A percentile compares a stretch with the other conserved stretches of the same genome.
phyloP scores from a whole-genome alignment of 2,888 invertebrate species.

The Tetragonula carbonaria region DNA sequence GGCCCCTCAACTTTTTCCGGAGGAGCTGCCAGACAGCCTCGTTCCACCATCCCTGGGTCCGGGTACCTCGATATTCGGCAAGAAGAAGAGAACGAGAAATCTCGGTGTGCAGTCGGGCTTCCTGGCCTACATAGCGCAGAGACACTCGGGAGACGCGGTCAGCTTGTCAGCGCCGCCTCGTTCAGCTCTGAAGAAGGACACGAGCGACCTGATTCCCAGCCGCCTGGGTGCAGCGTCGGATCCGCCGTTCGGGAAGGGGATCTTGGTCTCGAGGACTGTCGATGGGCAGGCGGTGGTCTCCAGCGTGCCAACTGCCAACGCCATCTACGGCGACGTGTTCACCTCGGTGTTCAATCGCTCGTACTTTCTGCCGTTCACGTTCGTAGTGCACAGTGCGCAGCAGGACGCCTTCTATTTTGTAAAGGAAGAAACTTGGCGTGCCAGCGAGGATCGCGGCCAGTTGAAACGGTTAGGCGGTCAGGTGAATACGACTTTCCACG shows the following conservation, averaged over 20 bases:
- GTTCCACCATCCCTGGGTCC: constrained; percentile 88
- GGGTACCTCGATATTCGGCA: constrained; percentile 86
- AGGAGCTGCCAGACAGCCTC: constrained; percentile 88
- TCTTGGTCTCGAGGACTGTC: constrained; percentile 92
- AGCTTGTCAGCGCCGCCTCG: constrained; percentile 91
- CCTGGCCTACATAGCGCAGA: constrained; percentile 91
- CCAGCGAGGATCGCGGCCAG: constrained; percentile 94
- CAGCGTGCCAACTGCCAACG: constrained; percentile 94
- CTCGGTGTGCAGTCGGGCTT: constrained; percentile 93
- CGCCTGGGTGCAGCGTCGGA: constrained; percentile 93
- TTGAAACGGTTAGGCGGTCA: constrained; percentile 95
- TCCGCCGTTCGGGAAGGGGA: constrained; percentile 94
- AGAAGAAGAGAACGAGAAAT: constrained; percentile 85
- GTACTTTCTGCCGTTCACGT: constrained; percentile 93
- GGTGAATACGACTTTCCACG: constrained; percentile 96
- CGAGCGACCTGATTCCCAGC: constrained; percentile 89
- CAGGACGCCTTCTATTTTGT: constrained; percentile 97
- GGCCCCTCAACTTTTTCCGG: constrained; percentile 93
- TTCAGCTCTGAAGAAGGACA: constrained; percentile 92
- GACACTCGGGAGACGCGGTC: constrained; percentile 91
- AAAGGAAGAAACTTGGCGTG: constrained; percentile 95
- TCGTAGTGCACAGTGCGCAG: constrained; percentile 94
- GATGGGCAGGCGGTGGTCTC: constrained; percentile 93
- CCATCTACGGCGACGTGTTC: constrained; percentile 95
- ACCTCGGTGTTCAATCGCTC: constrained; percentile 96